These are phyloP conservation scores for Rhinolophus sinicus DNA, from an alignment of 2,113 vertebrate genomes.

Conservation along the genomic window DNA sequence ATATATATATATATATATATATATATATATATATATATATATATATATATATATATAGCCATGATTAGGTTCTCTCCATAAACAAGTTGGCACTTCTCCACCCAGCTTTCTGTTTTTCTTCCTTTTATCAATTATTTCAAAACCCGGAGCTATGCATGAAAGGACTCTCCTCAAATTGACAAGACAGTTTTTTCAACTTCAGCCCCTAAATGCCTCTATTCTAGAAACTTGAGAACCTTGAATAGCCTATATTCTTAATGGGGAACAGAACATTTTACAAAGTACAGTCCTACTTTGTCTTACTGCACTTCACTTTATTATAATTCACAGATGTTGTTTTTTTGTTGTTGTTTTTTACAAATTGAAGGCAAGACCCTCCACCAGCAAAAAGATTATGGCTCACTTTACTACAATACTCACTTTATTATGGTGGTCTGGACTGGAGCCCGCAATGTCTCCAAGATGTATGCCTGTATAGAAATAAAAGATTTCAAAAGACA, in stretches of 20 bases:
- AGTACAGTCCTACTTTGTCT: not conserved
- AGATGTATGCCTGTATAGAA: not conserved
- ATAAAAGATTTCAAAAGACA: slow-evolving; percentile 27
- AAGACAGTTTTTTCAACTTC: not conserved
- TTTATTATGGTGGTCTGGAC: not conserved
- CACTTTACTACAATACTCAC: not conserved
- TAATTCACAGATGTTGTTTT: not conserved
- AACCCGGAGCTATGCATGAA: not conserved
- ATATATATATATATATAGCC: too few relatives aligned
- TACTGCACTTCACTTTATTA: not conserved
- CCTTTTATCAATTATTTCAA: slow-evolving; percentile 20
- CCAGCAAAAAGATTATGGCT: not conserved
- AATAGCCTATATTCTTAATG: not conserved
- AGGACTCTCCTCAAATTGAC: not conserved
- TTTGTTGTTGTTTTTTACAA: not conserved
- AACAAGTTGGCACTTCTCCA: not conserved
- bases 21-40: too few relatives aligned
- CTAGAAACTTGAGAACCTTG: not conserved
- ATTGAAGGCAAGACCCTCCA: not conserved
- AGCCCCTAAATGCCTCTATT: not conserved
- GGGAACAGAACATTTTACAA: not conserved
- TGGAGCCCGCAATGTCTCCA: not conserved
- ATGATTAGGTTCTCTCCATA: not conserved
- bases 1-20: not conserved
- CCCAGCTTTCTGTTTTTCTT: not conserved